Base-by-base conservation (phyloP, 2,888 invertebrate species). In the Drosophila paracracens region DNA sequence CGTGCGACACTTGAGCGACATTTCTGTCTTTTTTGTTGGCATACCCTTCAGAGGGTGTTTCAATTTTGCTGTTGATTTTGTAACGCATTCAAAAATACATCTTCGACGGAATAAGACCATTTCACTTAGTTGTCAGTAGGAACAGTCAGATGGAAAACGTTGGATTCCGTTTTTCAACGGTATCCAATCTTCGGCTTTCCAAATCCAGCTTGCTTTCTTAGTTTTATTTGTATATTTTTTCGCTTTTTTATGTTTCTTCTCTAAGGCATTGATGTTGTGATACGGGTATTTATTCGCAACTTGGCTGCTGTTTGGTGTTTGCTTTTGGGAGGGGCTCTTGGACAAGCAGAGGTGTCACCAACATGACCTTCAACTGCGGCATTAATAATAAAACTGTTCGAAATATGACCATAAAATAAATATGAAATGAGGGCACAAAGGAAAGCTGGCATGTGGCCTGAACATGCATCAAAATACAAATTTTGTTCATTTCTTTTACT, bases 1-100 rank as follows among this genome's bases (percentile, higher is more conserved):
- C 62, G 56, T 58, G 76, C 53, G 78, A 83, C 83, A 83, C 58
- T 83, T 81, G 83, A 80, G 81, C 63, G 74, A 80, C 83, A 80
- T 66, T 74, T 81, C 74, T 71, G 16, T 52, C 5, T 18, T 27
- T 18, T 13, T 27, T 35, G 8, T 54, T 56, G 6, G 16, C 4
- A 27, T 56, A n/a, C 54, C 18, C 36, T 27, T 13, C 6, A 56
- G 7, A 56, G n/a, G 13, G 54, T 38, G 4, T 38, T 11, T 0
- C 4, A 2, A 27, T 38, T 27, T 54, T 27, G 7, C 4, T 11
- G 18, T 27, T 54, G 35, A 18, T 10, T 25, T 18, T 8, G 25
- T 4, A 46, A 46, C 4, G 25, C 11, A 43, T 43, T 43, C 1
- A 21, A 11, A 21, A 11, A 43, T 5, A 21, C 1, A 6, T 11